A percentile compares a stretch with the other conserved stretches of the same genome.
Evolutionary conservation across 2,113 vertebrate genomes (phyloP).

Genomic region (Engystomops pustulosus): DNA sequence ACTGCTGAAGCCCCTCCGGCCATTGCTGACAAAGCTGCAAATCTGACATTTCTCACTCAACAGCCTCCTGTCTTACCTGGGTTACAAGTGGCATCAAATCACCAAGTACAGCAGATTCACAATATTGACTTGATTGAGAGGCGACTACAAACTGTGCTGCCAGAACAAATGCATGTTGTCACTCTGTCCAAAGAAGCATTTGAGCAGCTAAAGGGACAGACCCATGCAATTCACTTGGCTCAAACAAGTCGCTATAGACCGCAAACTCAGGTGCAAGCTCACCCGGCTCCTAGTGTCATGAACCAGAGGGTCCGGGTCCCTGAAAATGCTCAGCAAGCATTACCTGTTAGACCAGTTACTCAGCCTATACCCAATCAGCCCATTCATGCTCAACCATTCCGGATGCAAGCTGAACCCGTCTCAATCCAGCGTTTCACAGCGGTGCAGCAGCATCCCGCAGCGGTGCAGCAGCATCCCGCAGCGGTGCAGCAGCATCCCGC

Average conservation of each 20-base stretch:
- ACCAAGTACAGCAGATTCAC: constrained; percentile 78
- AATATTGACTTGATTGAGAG: constrained; percentile 79
- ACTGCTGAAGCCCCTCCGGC: constrained; percentile 70
- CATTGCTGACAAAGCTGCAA: constrained; percentile 70
- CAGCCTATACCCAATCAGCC: constrained; percentile 74
- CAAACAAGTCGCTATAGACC: constrained; percentile 70
- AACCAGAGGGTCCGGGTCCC: constrained; percentile 70
- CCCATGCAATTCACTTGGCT: constrained; percentile 69
- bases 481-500: no score
- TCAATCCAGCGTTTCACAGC: no score
- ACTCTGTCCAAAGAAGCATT: constrained; percentile 90
- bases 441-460: no score
- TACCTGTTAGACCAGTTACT: constrained; percentile 68
- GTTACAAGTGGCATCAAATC: constrained; percentile 79
- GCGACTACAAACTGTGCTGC: constrained; percentile 72
- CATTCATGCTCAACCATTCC: constrained; percentile 78
- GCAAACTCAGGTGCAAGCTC: constrained; percentile 67
- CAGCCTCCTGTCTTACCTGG: constrained; percentile 80
- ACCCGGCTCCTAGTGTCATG: constrained; percentile 65
- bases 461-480: no score
- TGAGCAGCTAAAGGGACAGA: constrained; percentile 80
- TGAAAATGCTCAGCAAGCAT: constrained; percentile 70
- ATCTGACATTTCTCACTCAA: constrained; percentile 83
- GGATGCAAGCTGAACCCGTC: constrained; percentile 77
- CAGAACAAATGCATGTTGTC: constrained; percentile 91